Evolutionary conservation across 2,797 vertebrate genomes (phyloP).

Genomic region (Malacoraja senta): DNA sequence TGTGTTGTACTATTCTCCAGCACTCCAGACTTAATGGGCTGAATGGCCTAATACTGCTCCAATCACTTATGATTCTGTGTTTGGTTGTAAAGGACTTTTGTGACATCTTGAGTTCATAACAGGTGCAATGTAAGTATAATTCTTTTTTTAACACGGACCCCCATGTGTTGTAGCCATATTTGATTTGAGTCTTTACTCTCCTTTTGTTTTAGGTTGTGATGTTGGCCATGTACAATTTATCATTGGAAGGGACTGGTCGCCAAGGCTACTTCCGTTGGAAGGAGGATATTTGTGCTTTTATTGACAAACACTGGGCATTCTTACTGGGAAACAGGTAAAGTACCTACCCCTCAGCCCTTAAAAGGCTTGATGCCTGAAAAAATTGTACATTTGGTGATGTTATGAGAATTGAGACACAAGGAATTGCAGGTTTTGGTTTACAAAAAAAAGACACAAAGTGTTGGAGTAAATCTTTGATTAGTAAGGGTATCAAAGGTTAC

Average conservation of each 20-base stretch:
- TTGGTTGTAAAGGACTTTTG: background rate
- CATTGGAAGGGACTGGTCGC: conserved; percentile 88
- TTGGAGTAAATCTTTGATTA: too few species aligned
- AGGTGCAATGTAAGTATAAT: background rate
- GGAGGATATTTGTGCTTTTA: conserved; percentile 94
- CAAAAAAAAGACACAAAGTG: too few species aligned
- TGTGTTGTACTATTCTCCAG: too few species aligned
- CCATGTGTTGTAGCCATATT: background rate
- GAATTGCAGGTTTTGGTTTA: too few species aligned
- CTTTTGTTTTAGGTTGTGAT: conserved; percentile 77
- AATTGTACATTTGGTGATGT: background rate
- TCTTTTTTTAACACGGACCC: background rate
- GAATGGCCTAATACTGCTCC: too few species aligned
- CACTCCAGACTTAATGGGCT: too few species aligned
- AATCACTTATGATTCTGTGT: background rate
- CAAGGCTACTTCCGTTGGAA: conserved; percentile 98
- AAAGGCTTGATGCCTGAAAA: background rate
- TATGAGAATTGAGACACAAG: background rate
- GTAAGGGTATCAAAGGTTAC: too few species aligned
- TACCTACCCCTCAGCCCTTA: background rate
- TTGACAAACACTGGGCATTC: conserved; percentile 94
- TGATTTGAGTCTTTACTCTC: background rate
- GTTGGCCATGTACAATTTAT: conserved; percentile 97
- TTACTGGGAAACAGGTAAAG: conserved; percentile 81
- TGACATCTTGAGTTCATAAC: background rate